Conservation (phyloP, 2,797 vertebrate species). For the Enteromius paludinosus region DNA sequence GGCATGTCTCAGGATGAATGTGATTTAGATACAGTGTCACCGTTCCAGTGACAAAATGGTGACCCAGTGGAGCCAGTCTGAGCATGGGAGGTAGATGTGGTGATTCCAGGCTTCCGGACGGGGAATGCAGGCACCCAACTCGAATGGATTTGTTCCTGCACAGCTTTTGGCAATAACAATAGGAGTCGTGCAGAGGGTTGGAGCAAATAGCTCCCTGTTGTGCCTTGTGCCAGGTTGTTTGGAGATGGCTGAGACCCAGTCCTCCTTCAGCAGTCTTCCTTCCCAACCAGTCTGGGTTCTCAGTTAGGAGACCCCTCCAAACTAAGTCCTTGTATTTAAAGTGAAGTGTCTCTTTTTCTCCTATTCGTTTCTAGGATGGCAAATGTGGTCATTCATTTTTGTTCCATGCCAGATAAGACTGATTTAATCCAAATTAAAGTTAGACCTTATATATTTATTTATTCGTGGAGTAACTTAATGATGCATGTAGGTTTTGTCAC, state of each 20-base stretch:
- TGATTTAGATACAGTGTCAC: slow-evolving; percentile 61
- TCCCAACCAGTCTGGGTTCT: neutral
- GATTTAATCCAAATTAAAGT: neutral
- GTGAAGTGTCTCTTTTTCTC: neutral
- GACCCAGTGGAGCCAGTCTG: slow-evolving; percentile 57
- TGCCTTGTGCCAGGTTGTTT: slow-evolving; percentile 47
- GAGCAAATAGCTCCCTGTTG: slow-evolving; percentile 62
- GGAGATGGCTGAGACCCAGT: slow-evolving; percentile 26
- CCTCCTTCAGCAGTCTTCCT: neutral
- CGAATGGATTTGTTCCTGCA: slow-evolving; percentile 63
- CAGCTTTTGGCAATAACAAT: slow-evolving; percentile 67
- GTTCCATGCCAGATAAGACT: neutral
- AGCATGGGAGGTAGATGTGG: slow-evolving; percentile 29
- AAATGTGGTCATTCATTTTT: neutral
- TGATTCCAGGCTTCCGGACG: neutral
- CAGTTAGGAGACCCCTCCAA: neutral
- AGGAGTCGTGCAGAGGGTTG: slow-evolving; percentile 57
- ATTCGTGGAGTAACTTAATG: neutral
- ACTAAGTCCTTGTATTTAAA: neutral
- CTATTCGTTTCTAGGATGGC: neutral
- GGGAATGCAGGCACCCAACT: slow-evolving; percentile 42
- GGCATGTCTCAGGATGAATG: slow-evolving; percentile 60
- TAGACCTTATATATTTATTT: neutral
- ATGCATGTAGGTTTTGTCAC: neutral
- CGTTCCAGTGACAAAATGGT: slow-evolving; percentile 58